These are phyloP conservation scores for Anastatus disparis DNA, from an alignment of 1,140 invertebrate species.

Conservation along the genomic window DNA sequence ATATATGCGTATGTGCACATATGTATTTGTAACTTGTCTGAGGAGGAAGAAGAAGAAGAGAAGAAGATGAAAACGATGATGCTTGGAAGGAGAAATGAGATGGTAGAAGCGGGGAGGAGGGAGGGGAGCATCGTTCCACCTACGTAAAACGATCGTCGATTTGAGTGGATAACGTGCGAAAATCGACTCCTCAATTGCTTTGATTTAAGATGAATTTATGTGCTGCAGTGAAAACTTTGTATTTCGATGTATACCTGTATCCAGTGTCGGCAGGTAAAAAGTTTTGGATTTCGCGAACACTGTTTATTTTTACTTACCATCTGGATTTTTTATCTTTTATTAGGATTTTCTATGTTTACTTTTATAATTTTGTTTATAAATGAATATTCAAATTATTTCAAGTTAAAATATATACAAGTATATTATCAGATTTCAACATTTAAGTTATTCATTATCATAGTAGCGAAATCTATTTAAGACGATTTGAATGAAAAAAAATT, in stretches of 20 bases:
- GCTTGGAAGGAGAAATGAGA: background rate
- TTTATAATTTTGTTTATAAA: too few species aligned
- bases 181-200: conserved; percentile 37
- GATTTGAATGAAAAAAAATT: too few species aligned
- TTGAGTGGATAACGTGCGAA: conserved; percentile 39
- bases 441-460: too few species aligned
- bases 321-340: too few species aligned
- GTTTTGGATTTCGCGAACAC: too few species aligned
- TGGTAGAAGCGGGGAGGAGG: background rate
- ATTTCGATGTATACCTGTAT: background rate
- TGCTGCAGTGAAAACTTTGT: background rate
- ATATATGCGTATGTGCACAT: background rate
- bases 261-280: too few species aligned
- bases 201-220: conserved; percentile 33
- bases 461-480: too few species aligned
- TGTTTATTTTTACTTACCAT: too few species aligned
- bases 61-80: background rate
- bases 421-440: too few species aligned
- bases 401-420: too few species aligned
- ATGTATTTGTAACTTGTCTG: background rate
- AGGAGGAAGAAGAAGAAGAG: background rate
- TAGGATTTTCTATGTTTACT: too few species aligned
- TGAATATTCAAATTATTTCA: too few species aligned
- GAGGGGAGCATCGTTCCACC: background rate
- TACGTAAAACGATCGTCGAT: conserved; percentile 33